phyloP scores from a whole-genome alignment of 2,888 invertebrate species.

The Acholoe squamosa region DNA sequence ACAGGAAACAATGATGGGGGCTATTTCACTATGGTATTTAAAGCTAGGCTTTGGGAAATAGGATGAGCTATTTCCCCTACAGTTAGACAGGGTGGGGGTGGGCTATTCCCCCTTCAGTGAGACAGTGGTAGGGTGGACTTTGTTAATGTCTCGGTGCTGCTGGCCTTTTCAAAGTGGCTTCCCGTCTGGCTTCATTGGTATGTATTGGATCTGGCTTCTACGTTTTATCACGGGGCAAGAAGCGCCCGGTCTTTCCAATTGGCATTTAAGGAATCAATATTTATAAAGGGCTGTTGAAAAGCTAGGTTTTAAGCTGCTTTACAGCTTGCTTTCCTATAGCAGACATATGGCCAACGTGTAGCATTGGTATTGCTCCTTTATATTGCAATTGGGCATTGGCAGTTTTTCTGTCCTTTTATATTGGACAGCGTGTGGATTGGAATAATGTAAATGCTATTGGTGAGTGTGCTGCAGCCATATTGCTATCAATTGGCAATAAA shows the following conservation, averaged over 20 bases:
- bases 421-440: too few relatives aligned
- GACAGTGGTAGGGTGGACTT: too few relatives aligned
- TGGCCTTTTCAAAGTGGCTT: constrained; percentile 25
- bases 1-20: too few relatives aligned
- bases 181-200: constrained; percentile 19
- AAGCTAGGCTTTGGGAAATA: too few relatives aligned
- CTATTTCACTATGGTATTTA: too few relatives aligned
- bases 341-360: neutral
- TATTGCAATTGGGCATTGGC: neutral
- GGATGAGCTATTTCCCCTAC: too few relatives aligned
- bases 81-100: too few relatives aligned
- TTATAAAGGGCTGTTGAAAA: neutral
- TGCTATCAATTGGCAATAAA: too few relatives aligned
- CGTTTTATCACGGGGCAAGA: constrained; percentile 11
- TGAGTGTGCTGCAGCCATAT: neutral
- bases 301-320: neutral
- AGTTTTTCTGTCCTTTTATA: too few relatives aligned
- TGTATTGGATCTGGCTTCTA: constrained; percentile 22
- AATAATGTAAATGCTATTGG: neutral
- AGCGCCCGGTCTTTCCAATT: neutral
- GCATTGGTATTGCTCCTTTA: neutral
- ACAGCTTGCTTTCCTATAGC: neutral
- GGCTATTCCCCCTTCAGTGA: too few relatives aligned
- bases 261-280: neutral
- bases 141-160: neutral